A percentile compares a stretch with the other conserved stretches of the same genome.
These are phyloP conservation scores for Sorex maritimensis DNA, from an alignment of 2,797 vertebrate genomes.

Conservation along the genomic window DNA sequence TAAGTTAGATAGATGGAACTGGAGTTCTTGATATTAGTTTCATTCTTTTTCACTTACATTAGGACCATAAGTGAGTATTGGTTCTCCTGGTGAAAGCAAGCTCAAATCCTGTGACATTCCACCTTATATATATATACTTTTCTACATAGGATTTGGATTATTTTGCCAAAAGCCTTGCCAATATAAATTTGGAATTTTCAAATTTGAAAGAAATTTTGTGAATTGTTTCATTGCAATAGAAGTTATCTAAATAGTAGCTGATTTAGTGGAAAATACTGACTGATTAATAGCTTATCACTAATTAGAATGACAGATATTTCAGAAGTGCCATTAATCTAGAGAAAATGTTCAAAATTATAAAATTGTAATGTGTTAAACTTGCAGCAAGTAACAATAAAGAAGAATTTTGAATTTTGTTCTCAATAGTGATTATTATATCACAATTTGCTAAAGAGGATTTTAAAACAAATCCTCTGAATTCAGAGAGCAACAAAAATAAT, in stretches of 20 bases:
- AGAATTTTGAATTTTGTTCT: conserved; percentile 2
- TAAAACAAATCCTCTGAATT: background rate
- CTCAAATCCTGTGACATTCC: background rate
- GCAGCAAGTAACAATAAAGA: background rate
- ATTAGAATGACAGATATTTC: background rate
- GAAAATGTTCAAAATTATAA: background rate
- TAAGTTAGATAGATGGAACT: background rate
- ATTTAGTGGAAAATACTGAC: conserved; percentile 11
- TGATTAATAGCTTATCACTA: background rate
- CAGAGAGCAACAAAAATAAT: background rate
- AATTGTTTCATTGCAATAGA: background rate
- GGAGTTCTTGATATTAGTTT: background rate
- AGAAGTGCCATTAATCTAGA: conserved; percentile 13
- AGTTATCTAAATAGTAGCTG: conserved; percentile 19
- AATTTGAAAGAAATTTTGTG: background rate
- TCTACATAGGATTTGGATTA: background rate
- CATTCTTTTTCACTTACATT: background rate
- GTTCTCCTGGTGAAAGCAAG: background rate
- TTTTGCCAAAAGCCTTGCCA: background rate
- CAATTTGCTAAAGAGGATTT: background rate
- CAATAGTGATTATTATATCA: background rate
- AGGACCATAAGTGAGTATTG: background rate
- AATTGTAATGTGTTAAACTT: conserved; percentile 8
- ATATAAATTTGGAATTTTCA: conserved; percentile 14
- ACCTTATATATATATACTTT: background rate